Evolutionary conservation across 2,888 invertebrate genomes (phyloP).

Genomic region (Synergus laeviventris): DNA sequence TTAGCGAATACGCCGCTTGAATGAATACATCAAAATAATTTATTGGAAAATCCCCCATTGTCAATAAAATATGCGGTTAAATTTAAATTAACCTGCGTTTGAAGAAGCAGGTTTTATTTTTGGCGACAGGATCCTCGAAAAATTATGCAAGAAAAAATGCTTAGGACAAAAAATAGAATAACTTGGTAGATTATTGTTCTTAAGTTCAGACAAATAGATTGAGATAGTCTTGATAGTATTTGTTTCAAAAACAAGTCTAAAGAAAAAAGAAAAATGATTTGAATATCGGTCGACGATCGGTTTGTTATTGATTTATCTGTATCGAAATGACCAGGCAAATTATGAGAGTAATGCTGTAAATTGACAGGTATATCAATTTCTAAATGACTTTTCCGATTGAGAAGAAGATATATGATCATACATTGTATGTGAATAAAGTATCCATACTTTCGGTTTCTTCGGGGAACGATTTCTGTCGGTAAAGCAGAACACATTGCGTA

Average conservation of each 20-base stretch:
- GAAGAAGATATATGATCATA: background rate
- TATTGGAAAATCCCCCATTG: slow-evolving; percentile 25
- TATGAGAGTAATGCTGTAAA: background rate
- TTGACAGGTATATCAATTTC: background rate
- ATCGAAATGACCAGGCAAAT: background rate
- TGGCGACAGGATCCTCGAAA: background rate
- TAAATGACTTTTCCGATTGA: background rate
- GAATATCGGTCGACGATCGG: background rate
- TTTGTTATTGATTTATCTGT: background rate
- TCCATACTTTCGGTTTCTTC: background rate
- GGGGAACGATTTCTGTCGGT: slow-evolving; percentile 10
- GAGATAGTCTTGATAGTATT: background rate
- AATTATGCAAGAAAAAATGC: background rate
- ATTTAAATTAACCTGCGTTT: background rate
- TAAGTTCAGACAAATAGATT: background rate
- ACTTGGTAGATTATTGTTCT: background rate
- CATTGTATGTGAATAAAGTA: background rate
- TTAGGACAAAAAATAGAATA: background rate
- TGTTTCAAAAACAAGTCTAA: background rate
- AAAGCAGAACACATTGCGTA: slow-evolving; percentile 41
- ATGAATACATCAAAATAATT: background rate
- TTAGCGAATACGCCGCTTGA: slow-evolving; percentile 7
- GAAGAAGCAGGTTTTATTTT: background rate
- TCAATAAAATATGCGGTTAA: slow-evolving; percentile 6
- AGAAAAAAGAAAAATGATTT: background rate